Base-by-base conservation (phyloP, 2,113 vertebrate genomes). In the Myotis brandtii region DNA sequence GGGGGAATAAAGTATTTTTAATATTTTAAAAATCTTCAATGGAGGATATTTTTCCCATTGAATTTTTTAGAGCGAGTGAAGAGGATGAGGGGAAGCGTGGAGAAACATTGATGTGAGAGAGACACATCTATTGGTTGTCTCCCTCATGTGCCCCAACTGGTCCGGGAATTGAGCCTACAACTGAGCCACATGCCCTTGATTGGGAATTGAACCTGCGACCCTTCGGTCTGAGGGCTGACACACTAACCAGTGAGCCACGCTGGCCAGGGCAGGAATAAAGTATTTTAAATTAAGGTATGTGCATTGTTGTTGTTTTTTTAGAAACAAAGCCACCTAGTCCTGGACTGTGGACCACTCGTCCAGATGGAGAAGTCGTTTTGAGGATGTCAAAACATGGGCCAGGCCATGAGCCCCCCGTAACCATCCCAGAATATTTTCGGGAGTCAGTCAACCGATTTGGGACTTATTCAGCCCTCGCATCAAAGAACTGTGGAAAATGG, bases 291-390 rank as follows among this genome's bases (percentile, higher is more conserved):
- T 83, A 46, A 83, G 54, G 27, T 64, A 64, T 32, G 37, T 46
- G 17, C 40, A 12, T 83, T 82, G 37, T 4, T 50, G 37, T 37
- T 17, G n/a, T 27, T 50, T 54, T 82, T 64, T 46, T 46, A 64
- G 37, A 83, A 40, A 46, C 20, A 43, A 43, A 6, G 17, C 17
- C 80, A 32, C 6, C 25, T 2, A 0, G 64, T 20, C 34, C 23
- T 5, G 6, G 52, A 0, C 84, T 99, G 89, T 99, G 99, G 99
- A 99, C 99, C 0, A 95, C 97, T 0, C 96, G 9, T 3, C 59
- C 96, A 0, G 98, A 99, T 0, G 98, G 98, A 0, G 98, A 99
- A 96, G 99, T 99, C 50, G 98, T 89, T 16, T 98, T 99, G 90
- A 97, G 99, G 97, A 96, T 99, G 77, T 99, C 98, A 0, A 98